Base-by-base conservation (phyloP, 2,113 vertebrate species). In the Amazona guildingii region DNA sequence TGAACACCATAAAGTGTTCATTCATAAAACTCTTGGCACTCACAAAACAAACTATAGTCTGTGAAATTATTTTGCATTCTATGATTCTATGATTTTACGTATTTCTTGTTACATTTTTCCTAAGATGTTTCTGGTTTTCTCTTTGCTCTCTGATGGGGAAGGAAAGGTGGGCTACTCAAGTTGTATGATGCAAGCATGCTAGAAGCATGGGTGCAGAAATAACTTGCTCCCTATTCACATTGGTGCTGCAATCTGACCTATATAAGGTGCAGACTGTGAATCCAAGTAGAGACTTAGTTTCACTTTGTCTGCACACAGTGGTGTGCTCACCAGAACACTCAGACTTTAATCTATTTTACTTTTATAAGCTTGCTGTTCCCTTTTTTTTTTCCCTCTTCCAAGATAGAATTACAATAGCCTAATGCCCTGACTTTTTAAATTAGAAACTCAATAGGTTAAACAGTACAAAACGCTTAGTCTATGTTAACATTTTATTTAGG, bases 1-100 rank as follows among this genome's bases (percentile, higher is more conserved):
- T 51, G 39, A 81, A 92, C 29, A 67, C 5, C 43, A 67, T 72
- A 74, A 86, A 92, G 46, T 54, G 16, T 67, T 83, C 43, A 83
- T 94, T 97, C 72, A 92, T 70, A 75, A 81, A 90, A 79, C 64
- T 82, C 15, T 43, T 94, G 77, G 29, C 44, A 74, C 57, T 83
- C 43, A 68, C 25, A 70, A 83, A 94, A 28, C 24, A 3, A 62
- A 55, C 44, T 62, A 21, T 27, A 69, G 10, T 44, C 29, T 79
- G 13, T 39, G 29, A 88, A 86, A 90, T 81, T 74, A 64, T 77
- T 77, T 74, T 52, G 44, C 5, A 28, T 68, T 37, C 37, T 37
- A 37, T 37, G 37, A 37, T 37, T 37, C 37, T 37, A 37, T 37
- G 37, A 37, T 37, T 84, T 91, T 92, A 21, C 25, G 52, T 8